Percentiles rank a stretch among this genome's conserved stretches.
Evolutionary conservation across 2,113 vertebrate genomes (phyloP).

Genomic region (Dermatemys mawii): DNA sequence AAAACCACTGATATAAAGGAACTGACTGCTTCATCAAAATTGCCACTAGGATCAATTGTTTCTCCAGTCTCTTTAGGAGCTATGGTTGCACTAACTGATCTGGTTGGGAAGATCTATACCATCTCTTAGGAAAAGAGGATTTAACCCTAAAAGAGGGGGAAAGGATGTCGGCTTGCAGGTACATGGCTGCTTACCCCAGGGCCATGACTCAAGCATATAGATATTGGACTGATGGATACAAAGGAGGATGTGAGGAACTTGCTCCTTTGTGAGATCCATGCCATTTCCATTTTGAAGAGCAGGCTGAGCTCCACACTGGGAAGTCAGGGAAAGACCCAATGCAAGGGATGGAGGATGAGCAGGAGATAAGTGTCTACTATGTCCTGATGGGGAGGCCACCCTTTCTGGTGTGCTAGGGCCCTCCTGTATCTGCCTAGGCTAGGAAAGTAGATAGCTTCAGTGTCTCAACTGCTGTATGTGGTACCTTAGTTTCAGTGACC

Average conservation of each 20-base stretch:
- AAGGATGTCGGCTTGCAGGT: background rate
- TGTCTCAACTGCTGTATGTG: background rate
- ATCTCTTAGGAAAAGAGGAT: too few species aligned
- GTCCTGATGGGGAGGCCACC: background rate
- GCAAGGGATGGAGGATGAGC: background rate
- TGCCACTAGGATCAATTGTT: background rate
- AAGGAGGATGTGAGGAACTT: background rate
- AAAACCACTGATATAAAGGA: too few species aligned
- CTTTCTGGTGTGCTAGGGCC: background rate
- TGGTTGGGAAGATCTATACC: too few species aligned
- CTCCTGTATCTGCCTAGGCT: too few species aligned
- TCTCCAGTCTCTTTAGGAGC: background rate
- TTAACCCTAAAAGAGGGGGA: background rate
- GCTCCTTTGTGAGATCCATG: background rate
- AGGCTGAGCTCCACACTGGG: background rate
- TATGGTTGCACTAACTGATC: background rate
- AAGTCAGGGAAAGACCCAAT: background rate
- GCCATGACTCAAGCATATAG: background rate
- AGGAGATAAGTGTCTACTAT: background rate
- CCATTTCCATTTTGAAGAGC: background rate
- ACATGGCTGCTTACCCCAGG: background rate
- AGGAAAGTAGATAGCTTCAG: background rate
- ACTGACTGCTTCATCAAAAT: background rate
- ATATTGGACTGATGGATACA: background rate
- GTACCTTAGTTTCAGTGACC: too few species aligned